phyloP scores from a whole-genome alignment of 1,140 invertebrate genomes.

The Sycobia sp. region DNA sequence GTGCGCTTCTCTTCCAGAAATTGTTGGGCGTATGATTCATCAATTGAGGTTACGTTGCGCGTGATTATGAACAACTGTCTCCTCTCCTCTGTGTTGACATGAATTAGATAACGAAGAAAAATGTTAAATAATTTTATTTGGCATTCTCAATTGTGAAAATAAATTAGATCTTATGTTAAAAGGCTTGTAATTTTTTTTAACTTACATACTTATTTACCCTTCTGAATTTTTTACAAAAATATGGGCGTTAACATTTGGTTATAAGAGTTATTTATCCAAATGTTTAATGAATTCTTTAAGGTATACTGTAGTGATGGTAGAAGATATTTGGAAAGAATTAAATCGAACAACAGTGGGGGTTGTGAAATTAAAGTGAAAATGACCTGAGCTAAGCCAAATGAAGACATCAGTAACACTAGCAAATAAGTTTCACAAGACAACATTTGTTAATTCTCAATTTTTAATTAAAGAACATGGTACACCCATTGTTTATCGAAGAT shows the following conservation, averaged over 20 bases:
- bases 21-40: constrained; percentile 29
- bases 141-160: too few relatives aligned
- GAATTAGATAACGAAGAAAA: neutral
- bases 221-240: neutral
- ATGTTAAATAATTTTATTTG: constrained; percentile 10
- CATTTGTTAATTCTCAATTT: too few relatives aligned
- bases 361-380: constrained; percentile 9
- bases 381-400: constrained; percentile 1
- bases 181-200: too few relatives aligned
- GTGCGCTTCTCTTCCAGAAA: constrained; percentile 16
- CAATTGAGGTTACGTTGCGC: constrained; percentile 32
- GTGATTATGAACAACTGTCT: constrained; percentile 14
- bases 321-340: neutral
- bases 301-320: neutral
- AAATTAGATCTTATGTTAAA: too few relatives aligned
- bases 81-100: constrained; percentile 33
- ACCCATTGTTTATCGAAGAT: constrained; percentile 43
- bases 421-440: constrained; percentile 5
- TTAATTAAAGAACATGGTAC: constrained; percentile 42
- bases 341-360: neutral
- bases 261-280: neutral
- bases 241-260: constrained; percentile 20
- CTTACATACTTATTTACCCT: neutral
- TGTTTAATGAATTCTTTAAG: constrained; percentile 10
- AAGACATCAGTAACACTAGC: neutral